Percentiles rank a stretch among this genome's conserved stretches.
Conservation (phyloP, 2,888 invertebrate species). For the Eupithecia inturbata region DNA sequence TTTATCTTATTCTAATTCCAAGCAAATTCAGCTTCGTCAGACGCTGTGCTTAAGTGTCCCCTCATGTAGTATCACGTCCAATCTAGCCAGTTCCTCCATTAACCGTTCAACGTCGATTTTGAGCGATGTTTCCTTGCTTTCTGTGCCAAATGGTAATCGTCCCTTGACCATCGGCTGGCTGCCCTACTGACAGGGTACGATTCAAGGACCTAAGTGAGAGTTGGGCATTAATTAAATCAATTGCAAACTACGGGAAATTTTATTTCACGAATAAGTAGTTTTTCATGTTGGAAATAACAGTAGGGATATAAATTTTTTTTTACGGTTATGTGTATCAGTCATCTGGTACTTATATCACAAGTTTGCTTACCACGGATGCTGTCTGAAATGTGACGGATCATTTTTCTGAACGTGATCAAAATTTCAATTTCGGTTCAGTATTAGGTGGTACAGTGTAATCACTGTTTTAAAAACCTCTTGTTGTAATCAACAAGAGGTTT, state of each 20-base stretch:
- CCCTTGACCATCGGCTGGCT: constrained; percentile 27
- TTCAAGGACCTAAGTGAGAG: constrained; percentile 4
- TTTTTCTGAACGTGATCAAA: not conserved
- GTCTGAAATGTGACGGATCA: not conserved
- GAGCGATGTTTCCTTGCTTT: constrained; percentile 33
- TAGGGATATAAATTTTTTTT: too few species aligned
- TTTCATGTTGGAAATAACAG: not conserved
- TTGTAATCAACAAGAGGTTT: not conserved
- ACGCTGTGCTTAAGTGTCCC: not conserved
- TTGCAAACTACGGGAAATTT: not conserved
- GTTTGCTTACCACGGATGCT: not conserved
- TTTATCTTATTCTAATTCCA: not conserved
- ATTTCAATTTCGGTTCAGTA: not conserved
- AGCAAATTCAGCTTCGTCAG: not conserved
- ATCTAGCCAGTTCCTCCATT: constrained; percentile 22
- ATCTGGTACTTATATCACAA: not conserved
- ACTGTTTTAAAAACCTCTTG: too few species aligned
- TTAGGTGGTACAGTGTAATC: not conserved
- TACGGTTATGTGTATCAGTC: too few species aligned
- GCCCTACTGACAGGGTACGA: constrained; percentile 20
- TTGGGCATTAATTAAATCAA: not conserved
- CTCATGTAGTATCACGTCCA: constrained; percentile 19
- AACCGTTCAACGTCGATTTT: constrained; percentile 27
- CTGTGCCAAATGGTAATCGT: constrained; percentile 37
- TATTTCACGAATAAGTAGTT: not conserved